phyloP scores from a whole-genome alignment of 2,888 invertebrate species.

The Pristionchus arcanus region DNA sequence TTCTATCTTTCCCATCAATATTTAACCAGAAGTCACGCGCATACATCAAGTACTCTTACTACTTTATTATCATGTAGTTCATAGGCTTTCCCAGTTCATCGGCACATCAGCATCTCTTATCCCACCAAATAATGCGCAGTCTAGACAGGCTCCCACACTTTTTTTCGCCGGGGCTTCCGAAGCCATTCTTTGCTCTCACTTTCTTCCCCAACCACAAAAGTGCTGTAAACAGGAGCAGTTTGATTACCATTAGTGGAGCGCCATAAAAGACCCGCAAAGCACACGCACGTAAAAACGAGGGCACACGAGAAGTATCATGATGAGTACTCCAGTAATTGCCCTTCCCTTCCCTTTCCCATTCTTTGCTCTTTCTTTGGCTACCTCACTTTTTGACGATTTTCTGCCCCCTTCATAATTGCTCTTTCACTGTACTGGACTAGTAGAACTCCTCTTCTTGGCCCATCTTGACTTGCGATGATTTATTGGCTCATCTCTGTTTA shows the following conservation, averaged over 20 bases:
- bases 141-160: not conserved
- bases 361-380: not conserved
- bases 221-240: not conserved
- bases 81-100: not conserved
- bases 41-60: too few species aligned
- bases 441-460: not conserved
- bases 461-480: not conserved
- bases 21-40: too few species aligned
- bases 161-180: not conserved
- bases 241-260: not conserved
- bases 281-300: not conserved
- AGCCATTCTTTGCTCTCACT: not conserved
- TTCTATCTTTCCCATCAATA: not conserved
- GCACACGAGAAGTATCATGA: not conserved
- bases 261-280: constrained; percentile 11
- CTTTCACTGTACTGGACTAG: not conserved
- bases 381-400: constrained; percentile 25
- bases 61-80: not conserved
- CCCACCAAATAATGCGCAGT: not conserved
- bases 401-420: not conserved
- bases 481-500: too few species aligned
- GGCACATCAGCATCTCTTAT: not conserved
- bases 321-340: constrained; percentile 35
- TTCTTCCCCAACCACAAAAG: not conserved
- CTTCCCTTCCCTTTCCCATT: not conserved